Conservation (phyloP, 1,140 invertebrate species). For the Drusus annulatus region DNA sequence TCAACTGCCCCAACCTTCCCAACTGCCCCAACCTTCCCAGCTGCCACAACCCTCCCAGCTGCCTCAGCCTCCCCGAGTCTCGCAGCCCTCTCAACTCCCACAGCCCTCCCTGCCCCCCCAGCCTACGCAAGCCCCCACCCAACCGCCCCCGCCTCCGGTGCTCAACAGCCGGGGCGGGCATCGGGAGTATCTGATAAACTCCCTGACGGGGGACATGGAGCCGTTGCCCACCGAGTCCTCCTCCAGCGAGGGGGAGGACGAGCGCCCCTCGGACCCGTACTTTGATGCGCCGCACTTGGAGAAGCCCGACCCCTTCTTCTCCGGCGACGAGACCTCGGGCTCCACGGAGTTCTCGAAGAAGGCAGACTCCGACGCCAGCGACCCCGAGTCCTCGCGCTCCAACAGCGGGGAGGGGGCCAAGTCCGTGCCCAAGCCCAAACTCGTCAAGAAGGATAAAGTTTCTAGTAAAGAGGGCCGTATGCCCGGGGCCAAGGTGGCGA, state of each 20-base stretch:
- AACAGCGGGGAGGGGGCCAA: slow-evolving; percentile 68
- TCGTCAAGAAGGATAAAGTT: slow-evolving; percentile 42
- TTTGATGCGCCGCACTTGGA: slow-evolving; percentile 70
- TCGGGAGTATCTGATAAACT: slow-evolving; percentile 88
- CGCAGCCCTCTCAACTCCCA: slow-evolving; percentile 50
- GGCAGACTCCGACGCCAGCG: slow-evolving; percentile 71
- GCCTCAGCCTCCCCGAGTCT: slow-evolving; percentile 61
- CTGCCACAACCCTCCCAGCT: no score
- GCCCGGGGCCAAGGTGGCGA: neutral
- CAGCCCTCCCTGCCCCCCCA: neutral
- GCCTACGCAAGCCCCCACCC: slow-evolving; percentile 15
- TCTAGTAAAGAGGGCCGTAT: slow-evolving; percentile 1
- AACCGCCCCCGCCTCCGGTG: slow-evolving; percentile 55
- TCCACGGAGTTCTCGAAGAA: slow-evolving; percentile 66
- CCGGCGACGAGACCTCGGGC: slow-evolving; percentile 73
- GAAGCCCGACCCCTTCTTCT: slow-evolving; percentile 75
- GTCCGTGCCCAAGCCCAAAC: slow-evolving; percentile 30
- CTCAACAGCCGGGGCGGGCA: slow-evolving; percentile 73
- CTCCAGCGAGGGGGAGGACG: slow-evolving; percentile 67
- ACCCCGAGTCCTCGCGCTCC: slow-evolving; percentile 75
- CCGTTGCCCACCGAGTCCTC: slow-evolving; percentile 81
- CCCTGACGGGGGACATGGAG: slow-evolving; percentile 88
- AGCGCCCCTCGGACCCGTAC: slow-evolving; percentile 56
- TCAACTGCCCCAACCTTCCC: no score
- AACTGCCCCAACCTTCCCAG: no score